Percentiles rank a stretch among this genome's conserved stretches.
Evolutionary conservation across 1,140 invertebrate genomes (phyloP).

Genomic region (Phenacoccus solenopsis): DNA sequence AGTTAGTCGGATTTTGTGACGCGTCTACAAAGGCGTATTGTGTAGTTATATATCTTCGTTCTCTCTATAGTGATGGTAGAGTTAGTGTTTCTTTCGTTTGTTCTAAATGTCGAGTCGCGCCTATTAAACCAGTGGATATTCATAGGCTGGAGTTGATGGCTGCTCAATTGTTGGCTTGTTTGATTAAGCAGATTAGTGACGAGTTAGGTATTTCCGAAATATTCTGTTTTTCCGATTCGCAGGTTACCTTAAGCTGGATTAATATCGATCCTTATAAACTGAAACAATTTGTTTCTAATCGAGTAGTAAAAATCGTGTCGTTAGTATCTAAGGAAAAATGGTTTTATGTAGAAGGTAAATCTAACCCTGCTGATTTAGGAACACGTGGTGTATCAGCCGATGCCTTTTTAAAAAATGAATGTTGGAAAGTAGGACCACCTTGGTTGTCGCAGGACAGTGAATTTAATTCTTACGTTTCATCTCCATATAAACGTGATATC

Average conservation of each 20-base stretch:
- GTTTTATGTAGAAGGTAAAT: slow-evolving; percentile 20
- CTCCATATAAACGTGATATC: neutral
- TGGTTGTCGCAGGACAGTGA: neutral
- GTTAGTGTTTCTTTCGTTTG: slow-evolving; percentile 26
- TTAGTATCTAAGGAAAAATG: neutral
- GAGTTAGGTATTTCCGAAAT: slow-evolving; percentile 9
- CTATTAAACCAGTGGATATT: slow-evolving; percentile 30
- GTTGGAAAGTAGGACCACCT: slow-evolving; percentile 19
- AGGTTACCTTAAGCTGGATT: slow-evolving; percentile 26
- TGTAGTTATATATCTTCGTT: slow-evolving; percentile 19
- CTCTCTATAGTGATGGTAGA: neutral
- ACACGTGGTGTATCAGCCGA: slow-evolving; percentile 19
- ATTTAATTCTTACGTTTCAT: neutral
- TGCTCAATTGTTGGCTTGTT: slow-evolving; percentile 28
- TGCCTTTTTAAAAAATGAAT: neutral
- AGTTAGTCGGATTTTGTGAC: slow-evolving; percentile 22
- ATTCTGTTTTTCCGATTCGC: slow-evolving; percentile 26
- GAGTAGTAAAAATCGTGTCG: slow-evolving; percentile 16
- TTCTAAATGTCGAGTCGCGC: slow-evolving; percentile 31
- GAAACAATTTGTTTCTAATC: slow-evolving; percentile 26
- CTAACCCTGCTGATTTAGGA: slow-evolving; percentile 24
- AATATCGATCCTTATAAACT: slow-evolving; percentile 19
- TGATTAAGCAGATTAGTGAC: slow-evolving; percentile 12
- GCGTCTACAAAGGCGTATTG: slow-evolving; percentile 17
- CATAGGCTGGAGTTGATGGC: slow-evolving; percentile 33